These are phyloP conservation scores for Biston betularia DNA, from an alignment of 2,888 invertebrate species.

Conservation along the genomic window DNA sequence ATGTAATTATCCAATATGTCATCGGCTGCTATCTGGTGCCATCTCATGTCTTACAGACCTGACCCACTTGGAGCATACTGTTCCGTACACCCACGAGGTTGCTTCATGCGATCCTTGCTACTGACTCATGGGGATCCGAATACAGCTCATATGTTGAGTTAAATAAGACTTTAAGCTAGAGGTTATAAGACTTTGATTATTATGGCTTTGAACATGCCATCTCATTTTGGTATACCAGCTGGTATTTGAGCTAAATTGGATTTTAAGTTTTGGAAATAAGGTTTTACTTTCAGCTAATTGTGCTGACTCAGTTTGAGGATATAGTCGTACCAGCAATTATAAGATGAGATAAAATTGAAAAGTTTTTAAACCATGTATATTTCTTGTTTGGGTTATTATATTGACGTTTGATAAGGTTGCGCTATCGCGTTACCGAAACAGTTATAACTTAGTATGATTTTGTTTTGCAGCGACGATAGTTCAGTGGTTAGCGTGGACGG, in stretches of 20 bases:
- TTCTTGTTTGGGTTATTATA: too few species aligned
- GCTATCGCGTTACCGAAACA: too few species aligned
- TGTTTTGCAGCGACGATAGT: too few species aligned
- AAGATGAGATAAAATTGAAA: too few species aligned
- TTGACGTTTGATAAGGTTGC: too few species aligned
- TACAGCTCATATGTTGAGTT: background rate
- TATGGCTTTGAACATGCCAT: background rate
- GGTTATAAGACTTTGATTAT: background rate
- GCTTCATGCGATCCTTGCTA: constrained; percentile 37
- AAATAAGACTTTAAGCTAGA: constrained; percentile 5
- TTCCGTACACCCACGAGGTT: constrained; percentile 42
- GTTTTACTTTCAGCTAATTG: background rate
- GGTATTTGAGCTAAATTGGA: background rate
- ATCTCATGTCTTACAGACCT: constrained; percentile 21
- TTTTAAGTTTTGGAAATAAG: background rate
- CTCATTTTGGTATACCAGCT: background rate
- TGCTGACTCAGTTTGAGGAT: background rate
- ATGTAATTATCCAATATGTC: constrained; percentile 16
- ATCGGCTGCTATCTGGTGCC: constrained; percentile 12
- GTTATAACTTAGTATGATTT: too few species aligned
- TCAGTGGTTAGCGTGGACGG: too few species aligned
- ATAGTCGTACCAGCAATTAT: too few species aligned
- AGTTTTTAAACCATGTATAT: too few species aligned
- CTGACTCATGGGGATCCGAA: constrained; percentile 39
- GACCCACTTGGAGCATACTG: constrained; percentile 40